Evolutionary conservation across 1,140 invertebrate species (phyloP).

Genomic region (Marisa cornuarietis): DNA sequence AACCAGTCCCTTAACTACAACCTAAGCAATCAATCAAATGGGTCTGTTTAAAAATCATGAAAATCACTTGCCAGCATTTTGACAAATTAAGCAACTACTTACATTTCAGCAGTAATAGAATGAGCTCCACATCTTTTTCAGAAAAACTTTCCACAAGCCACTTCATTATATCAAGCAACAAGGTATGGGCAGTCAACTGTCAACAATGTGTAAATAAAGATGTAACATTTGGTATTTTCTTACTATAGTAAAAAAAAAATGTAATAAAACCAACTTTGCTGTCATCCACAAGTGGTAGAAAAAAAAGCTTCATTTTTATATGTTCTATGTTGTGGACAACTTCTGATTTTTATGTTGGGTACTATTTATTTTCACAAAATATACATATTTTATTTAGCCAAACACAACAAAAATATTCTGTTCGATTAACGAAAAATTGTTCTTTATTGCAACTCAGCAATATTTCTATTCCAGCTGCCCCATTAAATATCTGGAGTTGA

Average conservation of each 20-base stretch:
- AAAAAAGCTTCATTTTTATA: neutral
- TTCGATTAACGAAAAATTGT: too few species aligned
- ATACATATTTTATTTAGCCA: neutral
- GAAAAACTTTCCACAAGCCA: slow-evolving; percentile 58
- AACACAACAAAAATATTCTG: too few species aligned
- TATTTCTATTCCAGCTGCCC: too few species aligned
- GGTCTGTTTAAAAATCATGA: too few species aligned
- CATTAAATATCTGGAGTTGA: too few species aligned
- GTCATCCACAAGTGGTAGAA: too few species aligned
- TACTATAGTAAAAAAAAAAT: too few species aligned
- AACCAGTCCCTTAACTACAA: too few species aligned
- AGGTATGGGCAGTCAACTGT: slow-evolving; percentile 53
- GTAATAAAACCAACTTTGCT: too few species aligned
- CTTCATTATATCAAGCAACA: slow-evolving; percentile 63
- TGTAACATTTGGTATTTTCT: neutral
- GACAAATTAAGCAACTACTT: slow-evolving; percentile 34
- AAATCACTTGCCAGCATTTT: too few species aligned
- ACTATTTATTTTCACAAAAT: neutral
- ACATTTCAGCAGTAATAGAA: slow-evolving; percentile 81
- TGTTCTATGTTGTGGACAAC: neutral
- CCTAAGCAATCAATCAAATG: too few species aligned
- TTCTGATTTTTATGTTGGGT: neutral
- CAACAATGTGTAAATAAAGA: slow-evolving; percentile 19
- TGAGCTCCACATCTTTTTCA: slow-evolving; percentile 88
- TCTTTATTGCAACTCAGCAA: too few species aligned